Base-by-base conservation (phyloP, 1,140 invertebrate species). In the Caligus rogercresseyi region DNA sequence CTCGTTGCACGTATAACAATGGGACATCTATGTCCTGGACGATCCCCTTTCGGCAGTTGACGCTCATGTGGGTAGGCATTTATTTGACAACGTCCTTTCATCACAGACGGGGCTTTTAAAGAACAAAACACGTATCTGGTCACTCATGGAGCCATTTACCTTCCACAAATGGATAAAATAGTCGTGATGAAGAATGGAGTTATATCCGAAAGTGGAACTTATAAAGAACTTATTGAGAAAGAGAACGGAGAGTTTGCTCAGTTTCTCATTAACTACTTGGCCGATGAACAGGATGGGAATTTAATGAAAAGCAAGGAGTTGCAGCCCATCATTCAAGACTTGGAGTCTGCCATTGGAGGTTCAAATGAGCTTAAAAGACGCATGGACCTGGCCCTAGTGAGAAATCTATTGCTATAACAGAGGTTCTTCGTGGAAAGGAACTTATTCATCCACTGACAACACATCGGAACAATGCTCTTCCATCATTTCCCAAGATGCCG, bases 61-160 rank as follows among this genome's bases (percentile, higher is more conserved):
- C 72, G 83, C 86, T 31, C 90, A 96, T 72, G 92, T 97, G 16
- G 88, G 89, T 11, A 89, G 89, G 74, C 89, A 95, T 70, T 93
- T 97, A 64, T 96, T 97, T 71, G 89, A 96, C 66, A 83, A 91
- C 70, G 83, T 89, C 31, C 81, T 88, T 54, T 43, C 31, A 7
- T 86, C 88, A 53, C 83, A 86, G 7, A 81, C 78, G 59, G 88
- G 89, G 19, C 65, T 93, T 1, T 72, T 93, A 19, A 83, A 82
- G 65, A 77, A 79, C 52, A 90, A 73, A 68, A 75, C 74, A 14
- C 58, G 74, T 25, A 61, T 74, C 16, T 59, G 18, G 72, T 75
- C 1, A 74, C 73, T 14, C 71, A 74, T 64, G 69, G 68, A 15
- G 66, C 75, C 3, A 65, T 67, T 14, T 72, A 69, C 43, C 64